phyloP scores from a whole-genome alignment of 2,113 vertebrate species.

The Hyperopisus bebe region DNA sequence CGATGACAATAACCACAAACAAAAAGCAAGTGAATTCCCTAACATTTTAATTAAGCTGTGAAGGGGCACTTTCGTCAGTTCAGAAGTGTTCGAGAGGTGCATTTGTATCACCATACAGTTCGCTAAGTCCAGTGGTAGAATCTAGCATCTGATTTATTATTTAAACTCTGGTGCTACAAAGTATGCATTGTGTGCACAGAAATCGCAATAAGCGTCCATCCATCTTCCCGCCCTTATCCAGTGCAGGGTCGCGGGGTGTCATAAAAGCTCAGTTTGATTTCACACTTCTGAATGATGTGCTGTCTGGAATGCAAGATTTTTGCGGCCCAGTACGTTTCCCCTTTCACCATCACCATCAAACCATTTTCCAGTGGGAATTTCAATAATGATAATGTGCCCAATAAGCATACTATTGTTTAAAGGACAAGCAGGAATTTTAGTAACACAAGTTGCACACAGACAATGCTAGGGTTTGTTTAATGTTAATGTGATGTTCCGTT shows the following conservation, averaged over 20 bases:
- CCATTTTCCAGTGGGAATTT: neutral
- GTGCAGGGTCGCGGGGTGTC: neutral
- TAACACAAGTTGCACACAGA: neutral
- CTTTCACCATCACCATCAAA: neutral
- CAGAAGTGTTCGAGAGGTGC: neutral
- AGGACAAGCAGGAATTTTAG: neutral
- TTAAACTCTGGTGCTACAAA: neutral
- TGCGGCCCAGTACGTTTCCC: neutral
- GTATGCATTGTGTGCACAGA: neutral
- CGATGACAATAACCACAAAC: conserved; percentile 76
- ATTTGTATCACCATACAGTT: conserved; percentile 1
- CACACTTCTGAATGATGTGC: neutral
- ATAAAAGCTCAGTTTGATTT: neutral
- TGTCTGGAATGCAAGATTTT: neutral
- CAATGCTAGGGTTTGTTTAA: neutral
- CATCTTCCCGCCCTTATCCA: neutral
- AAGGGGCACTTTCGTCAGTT: conserved; percentile 64
- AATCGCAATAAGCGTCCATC: neutral
- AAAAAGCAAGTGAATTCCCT: conserved; percentile 72
- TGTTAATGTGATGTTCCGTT: neutral
- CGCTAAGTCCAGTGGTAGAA: neutral
- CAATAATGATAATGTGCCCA: neutral
- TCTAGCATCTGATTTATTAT: neutral
- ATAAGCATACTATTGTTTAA: neutral
- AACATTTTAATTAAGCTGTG: conserved; percentile 64